A percentile compares a stretch with the other conserved stretches of the same genome.
These are phyloP conservation scores for Amiota mariae DNA, from an alignment of 2,888 invertebrate genomes.

Conservation along the genomic window DNA sequence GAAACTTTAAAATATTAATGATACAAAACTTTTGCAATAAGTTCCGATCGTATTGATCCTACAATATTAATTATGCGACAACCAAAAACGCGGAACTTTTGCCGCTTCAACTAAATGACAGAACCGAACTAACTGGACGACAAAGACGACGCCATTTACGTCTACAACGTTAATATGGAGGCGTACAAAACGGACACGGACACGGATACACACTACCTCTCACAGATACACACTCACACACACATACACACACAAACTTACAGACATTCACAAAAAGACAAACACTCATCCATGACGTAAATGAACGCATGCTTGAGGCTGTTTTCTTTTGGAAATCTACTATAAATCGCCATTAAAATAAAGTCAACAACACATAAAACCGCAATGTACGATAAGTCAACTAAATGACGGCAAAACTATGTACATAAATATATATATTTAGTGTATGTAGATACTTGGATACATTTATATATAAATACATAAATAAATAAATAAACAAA, in stretches of 20 bases:
- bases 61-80: constrained; percentile 30
- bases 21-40: background rate
- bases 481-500: constrained; percentile 20
- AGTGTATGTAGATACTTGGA: too few species aligned
- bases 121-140: constrained; percentile 70
- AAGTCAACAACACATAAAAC: constrained; percentile 25
- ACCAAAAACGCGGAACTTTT: constrained; percentile 49
- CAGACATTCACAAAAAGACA: constrained; percentile 39
- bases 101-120: constrained; percentile 65
- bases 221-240: constrained; percentile 38
- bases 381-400: constrained; percentile 11
- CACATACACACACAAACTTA: constrained; percentile 28
- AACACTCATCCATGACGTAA: constrained; percentile 48
- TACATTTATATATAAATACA: too few species aligned
- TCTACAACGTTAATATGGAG: constrained; percentile 51
- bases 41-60: constrained; percentile 14
- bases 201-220: constrained; percentile 35
- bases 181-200: constrained; percentile 54
- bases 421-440: too few species aligned
- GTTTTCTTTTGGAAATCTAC: constrained; percentile 63
- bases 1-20: background rate
- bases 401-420: constrained; percentile 33
- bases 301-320: constrained; percentile 39
- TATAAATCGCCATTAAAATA: constrained; percentile 58
- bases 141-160: constrained; percentile 48